Conservation (phyloP, 2,797 vertebrate genomes). For the Trichosurus vulpecula region DNA sequence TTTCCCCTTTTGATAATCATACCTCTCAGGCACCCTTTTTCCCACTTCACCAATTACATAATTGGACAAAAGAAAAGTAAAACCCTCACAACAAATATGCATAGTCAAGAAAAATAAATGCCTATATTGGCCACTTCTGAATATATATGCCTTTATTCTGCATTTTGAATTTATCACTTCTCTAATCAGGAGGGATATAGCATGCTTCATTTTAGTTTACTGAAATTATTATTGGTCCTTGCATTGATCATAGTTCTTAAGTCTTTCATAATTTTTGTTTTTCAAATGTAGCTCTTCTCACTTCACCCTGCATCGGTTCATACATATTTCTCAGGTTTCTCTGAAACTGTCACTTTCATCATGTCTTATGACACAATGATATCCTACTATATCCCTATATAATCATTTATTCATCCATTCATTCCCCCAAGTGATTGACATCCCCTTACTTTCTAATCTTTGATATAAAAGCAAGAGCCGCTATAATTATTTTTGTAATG, state of each 20-base stretch:
- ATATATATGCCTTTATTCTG: not conserved
- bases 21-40: not conserved
- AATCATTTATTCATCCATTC: not conserved
- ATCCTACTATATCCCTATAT: too few species aligned
- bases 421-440: not conserved
- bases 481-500: not conserved
- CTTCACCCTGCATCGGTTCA: not conserved
- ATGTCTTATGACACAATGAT: too few species aligned
- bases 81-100: not conserved
- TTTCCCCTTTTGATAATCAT: not conserved
- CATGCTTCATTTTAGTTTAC: too few species aligned
- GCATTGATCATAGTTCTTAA: not conserved
- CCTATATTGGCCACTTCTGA: not conserved
- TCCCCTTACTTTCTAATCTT: not conserved
- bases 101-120: not conserved
- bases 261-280: not conserved
- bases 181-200: too few species aligned
- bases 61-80: not conserved
- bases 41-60: not conserved
- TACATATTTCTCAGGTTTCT: not conserved
- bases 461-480: not conserved
- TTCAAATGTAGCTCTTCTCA: not conserved
- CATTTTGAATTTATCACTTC: too few species aligned
- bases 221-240: not conserved
- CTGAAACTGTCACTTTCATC: not conserved